Evolutionary conservation across 1,140 invertebrate genomes (phyloP).

Genomic region (Doryteuthis pealeii): DNA sequence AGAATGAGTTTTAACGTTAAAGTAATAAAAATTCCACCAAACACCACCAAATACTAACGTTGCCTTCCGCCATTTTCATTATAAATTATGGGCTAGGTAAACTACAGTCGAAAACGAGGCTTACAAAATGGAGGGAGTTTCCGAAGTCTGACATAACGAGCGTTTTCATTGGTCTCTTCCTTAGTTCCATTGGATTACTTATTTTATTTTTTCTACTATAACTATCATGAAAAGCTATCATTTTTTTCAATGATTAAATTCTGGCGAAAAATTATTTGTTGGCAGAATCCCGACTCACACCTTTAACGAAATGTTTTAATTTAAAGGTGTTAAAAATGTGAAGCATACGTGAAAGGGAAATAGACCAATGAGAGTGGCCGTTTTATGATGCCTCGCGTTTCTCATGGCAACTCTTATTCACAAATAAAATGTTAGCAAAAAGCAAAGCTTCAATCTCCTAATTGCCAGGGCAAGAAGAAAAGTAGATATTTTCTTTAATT

Average conservation of each 20-base stretch:
- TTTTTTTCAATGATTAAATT: too few relatives aligned
- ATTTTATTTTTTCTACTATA: not conserved
- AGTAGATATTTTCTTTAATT: too few relatives aligned
- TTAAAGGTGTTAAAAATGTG: too few relatives aligned
- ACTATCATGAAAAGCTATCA: too few relatives aligned
- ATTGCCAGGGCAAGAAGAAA: too few relatives aligned
- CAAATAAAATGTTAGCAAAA: not conserved
- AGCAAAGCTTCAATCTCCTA: not conserved
- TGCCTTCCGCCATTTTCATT: constrained; percentile 55
- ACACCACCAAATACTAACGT: constrained; percentile 25
- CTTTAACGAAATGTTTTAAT: too few relatives aligned
- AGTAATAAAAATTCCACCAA: constrained; percentile 31
- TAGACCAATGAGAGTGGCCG: not conserved
- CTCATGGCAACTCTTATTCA: constrained; percentile 10
- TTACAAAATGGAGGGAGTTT: constrained; percentile 17
- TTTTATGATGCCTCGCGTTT: not conserved
- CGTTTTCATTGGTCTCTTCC: constrained; percentile 3
- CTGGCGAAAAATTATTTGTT: too few relatives aligned
- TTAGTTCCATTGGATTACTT: not conserved
- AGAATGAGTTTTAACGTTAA: not conserved
- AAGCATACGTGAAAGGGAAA: not conserved
- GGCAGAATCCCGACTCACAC: too few relatives aligned
- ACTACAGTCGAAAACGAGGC: constrained; percentile 49
- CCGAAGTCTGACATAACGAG: not conserved
- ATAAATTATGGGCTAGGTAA: constrained; percentile 48